These are phyloP conservation scores for Lagopus leucura DNA, from an alignment of 2,113 vertebrate species.

Conservation along the genomic window DNA sequence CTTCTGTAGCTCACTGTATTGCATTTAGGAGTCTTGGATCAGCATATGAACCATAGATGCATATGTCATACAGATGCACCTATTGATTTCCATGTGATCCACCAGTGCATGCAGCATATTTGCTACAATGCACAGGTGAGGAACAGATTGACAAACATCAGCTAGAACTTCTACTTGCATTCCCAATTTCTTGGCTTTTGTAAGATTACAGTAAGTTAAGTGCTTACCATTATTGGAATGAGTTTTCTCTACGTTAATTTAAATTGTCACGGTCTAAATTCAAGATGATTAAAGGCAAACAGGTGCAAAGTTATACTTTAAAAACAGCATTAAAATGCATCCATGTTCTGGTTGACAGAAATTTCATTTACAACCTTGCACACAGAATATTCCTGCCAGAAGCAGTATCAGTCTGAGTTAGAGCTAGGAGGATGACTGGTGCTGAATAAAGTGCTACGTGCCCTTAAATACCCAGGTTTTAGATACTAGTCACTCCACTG, in stretches of 20 bases:
- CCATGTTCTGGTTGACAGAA: slow-evolving; percentile 38
- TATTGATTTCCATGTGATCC: background rate
- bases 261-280: slow-evolving; percentile 42
- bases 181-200: slow-evolving; percentile 14
- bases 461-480: background rate
- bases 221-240: slow-evolving; percentile 36
- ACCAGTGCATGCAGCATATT: background rate
- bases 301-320: slow-evolving; percentile 41
- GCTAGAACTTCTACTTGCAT: background rate
- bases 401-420: background rate
- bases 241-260: slow-evolving; percentile 55
- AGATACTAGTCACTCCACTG: accelerated
- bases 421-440: background rate
- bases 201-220: slow-evolving; percentile 65
- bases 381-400: background rate
- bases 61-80: background rate
- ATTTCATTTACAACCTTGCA: slow-evolving; percentile 37
- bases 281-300: slow-evolving; percentile 58
- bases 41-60: background rate
- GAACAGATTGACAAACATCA: background rate
- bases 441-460: background rate
- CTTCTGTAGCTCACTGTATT: background rate
- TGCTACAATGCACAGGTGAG: background rate
- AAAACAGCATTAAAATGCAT: slow-evolving; percentile 42
- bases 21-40: background rate